Evolutionary conservation across 2,888 invertebrate species (phyloP).

Genomic region (Thyatira batis): DNA sequence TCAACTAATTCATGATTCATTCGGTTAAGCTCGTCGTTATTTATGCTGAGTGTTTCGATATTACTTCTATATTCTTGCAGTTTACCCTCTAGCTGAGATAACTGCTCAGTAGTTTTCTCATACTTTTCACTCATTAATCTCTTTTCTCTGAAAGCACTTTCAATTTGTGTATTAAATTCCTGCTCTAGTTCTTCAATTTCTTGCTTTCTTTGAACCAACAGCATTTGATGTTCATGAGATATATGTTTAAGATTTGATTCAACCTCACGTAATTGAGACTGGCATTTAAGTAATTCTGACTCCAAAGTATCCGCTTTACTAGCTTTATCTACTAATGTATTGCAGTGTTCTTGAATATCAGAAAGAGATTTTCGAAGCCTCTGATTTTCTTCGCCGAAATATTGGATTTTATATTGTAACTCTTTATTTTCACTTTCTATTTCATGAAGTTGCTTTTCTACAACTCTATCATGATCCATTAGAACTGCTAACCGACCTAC

Average conservation of each 20-base stretch:
- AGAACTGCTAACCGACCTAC: slow-evolving; percentile 84
- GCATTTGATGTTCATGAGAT: slow-evolving; percentile 60
- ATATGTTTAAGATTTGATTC: slow-evolving; percentile 68
- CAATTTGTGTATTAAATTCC: slow-evolving; percentile 72
- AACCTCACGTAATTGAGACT: slow-evolving; percentile 65
- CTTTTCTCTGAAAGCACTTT: slow-evolving; percentile 74
- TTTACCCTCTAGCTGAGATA: slow-evolving; percentile 59
- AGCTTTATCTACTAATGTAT: slow-evolving; percentile 57
- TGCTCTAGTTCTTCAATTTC: slow-evolving; percentile 72
- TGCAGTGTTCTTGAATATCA: slow-evolving; percentile 67
- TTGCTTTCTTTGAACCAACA: slow-evolving; percentile 66
- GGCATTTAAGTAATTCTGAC: slow-evolving; percentile 51
- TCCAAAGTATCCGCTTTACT: slow-evolving; percentile 55
- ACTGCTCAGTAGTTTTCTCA: slow-evolving; percentile 74
- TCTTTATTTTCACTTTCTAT: slow-evolving; percentile 81
- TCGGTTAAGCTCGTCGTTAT: slow-evolving; percentile 58
- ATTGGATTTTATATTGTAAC: slow-evolving; percentile 78
- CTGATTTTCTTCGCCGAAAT: slow-evolving; percentile 78
- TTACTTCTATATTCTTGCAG: slow-evolving; percentile 60
- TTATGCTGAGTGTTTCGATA: slow-evolving; percentile 55
- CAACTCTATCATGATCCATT: slow-evolving; percentile 83
- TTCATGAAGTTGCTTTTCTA: slow-evolving; percentile 84
- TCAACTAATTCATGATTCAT: slow-evolving; percentile 58
- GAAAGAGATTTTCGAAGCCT: slow-evolving; percentile 69
- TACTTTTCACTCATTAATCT: slow-evolving; percentile 74